Conservation (phyloP, 1,140 invertebrate genomes). For the Kradibia gibbosae region DNA sequence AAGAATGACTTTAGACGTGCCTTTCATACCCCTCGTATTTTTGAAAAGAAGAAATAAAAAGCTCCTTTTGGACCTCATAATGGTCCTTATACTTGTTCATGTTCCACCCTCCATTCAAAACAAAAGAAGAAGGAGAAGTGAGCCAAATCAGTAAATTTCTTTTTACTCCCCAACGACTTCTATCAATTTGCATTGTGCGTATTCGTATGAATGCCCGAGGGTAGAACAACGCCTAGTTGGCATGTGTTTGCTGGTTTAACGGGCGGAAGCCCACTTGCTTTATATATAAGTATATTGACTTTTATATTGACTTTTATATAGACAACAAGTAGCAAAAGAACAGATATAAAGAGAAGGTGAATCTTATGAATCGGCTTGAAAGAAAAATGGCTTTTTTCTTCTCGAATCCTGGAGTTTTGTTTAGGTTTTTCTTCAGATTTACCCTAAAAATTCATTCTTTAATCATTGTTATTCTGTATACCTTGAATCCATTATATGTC, state of each 20-base stretch:
- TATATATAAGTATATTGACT: neutral
- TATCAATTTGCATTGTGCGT: conserved; percentile 38
- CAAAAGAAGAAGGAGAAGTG: neutral
- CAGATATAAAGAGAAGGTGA: neutral
- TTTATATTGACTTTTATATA: neutral
- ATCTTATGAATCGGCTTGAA: neutral
- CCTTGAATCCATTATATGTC: too few species aligned
- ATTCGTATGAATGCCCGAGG: neutral
- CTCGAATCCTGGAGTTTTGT: too few species aligned
- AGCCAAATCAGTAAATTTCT: neutral
- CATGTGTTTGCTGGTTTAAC: too few species aligned
- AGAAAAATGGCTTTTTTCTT: too few species aligned
- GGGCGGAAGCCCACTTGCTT: neutral
- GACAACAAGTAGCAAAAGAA: too few species aligned
- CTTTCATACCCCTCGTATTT: neutral
- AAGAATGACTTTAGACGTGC: neutral
- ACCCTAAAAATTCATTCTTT: too few species aligned
- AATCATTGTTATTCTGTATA: too few species aligned
- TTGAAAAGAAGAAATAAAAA: neutral
- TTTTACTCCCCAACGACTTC: conserved; percentile 19
- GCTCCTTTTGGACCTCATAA: neutral
- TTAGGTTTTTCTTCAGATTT: too few species aligned
- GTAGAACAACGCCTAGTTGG: neutral
- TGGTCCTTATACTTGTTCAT: neutral
- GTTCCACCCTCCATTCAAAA: neutral